A percentile compares a stretch with the other conserved stretches of the same genome.
These are phyloP conservation scores for Xestobium rufovillosum DNA, from an alignment of 2,888 invertebrate genomes.

Conservation along the genomic window DNA sequence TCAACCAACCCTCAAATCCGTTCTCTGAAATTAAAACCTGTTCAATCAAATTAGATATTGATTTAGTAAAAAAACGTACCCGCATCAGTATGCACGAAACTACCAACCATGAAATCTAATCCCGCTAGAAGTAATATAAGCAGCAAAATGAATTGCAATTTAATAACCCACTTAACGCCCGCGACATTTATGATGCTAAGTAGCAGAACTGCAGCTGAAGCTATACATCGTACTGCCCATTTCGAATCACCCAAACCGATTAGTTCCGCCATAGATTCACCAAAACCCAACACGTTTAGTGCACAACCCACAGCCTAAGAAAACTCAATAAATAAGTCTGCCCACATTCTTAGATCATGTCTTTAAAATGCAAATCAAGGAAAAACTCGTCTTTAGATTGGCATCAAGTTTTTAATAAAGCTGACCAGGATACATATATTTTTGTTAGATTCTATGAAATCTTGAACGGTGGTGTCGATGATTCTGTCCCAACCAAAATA, in stretches of 20 bases:
- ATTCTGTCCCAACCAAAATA: no score
- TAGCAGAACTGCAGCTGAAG: slow-evolving; percentile 76
- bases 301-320: slow-evolving; percentile 91
- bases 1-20: slow-evolving; percentile 84
- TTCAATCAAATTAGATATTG: slow-evolving; percentile 9
- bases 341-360: slow-evolving; percentile 9
- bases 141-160: slow-evolving; percentile 84
- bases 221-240: slow-evolving; percentile 83
- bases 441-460: no score
- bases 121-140: slow-evolving; percentile 82
- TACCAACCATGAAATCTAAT: slow-evolving; percentile 89
- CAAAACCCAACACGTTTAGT: slow-evolving; percentile 92
- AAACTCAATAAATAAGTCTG: slow-evolving; percentile 20
- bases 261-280: slow-evolving; percentile 88
- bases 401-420: no score
- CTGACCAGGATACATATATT: no score
- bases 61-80: slow-evolving; percentile 43
- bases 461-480: no score
- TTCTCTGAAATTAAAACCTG: slow-evolving; percentile 46
- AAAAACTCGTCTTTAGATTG: no score
- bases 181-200: slow-evolving; percentile 89
- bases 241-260: slow-evolving; percentile 61
- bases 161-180: slow-evolving; percentile 97
- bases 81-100: slow-evolving; percentile 68
- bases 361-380: no score